These are phyloP conservation scores for Xestoiulus laeticollis DNA, from an alignment of 2,888 invertebrate genomes.

Conservation along the genomic window DNA sequence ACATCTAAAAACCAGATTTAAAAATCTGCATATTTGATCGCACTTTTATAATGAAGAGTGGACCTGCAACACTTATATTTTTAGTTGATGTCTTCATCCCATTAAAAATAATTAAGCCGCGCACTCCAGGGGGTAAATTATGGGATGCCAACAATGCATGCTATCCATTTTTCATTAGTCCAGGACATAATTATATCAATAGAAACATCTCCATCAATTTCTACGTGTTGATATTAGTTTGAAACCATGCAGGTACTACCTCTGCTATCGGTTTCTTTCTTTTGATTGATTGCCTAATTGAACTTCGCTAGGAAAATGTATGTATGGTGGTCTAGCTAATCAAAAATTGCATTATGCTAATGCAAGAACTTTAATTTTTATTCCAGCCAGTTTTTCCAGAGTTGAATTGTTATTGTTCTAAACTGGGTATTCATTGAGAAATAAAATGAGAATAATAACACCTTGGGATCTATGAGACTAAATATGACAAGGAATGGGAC, in stretches of 20 bases:
- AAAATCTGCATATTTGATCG: background rate
- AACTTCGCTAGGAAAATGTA: background rate
- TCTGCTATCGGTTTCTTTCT: background rate
- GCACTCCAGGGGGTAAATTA: constrained; percentile 21
- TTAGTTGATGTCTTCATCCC: constrained; percentile 31
- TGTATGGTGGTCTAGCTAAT: background rate
- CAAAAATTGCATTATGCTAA: background rate
- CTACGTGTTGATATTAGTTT: background rate
- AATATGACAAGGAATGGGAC: no score
- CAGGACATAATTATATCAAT: background rate
- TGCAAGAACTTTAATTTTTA: background rate
- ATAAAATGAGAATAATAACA: no score
- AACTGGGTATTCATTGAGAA: no score
- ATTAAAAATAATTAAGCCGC: constrained; percentile 29
- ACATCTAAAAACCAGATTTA: background rate
- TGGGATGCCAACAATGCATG: constrained; percentile 21
- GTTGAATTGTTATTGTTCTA: no score
- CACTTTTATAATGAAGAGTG: background rate
- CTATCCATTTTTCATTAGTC: constrained; percentile 17
- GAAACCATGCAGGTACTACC: background rate
- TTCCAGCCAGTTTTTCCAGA: no score
- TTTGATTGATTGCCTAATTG: background rate
- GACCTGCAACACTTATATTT: background rate
- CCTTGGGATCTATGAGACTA: no score
- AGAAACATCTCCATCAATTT: constrained; percentile 24